phyloP scores from a whole-genome alignment of 1,140 invertebrate species.

The Drosophila kanapiae region DNA sequence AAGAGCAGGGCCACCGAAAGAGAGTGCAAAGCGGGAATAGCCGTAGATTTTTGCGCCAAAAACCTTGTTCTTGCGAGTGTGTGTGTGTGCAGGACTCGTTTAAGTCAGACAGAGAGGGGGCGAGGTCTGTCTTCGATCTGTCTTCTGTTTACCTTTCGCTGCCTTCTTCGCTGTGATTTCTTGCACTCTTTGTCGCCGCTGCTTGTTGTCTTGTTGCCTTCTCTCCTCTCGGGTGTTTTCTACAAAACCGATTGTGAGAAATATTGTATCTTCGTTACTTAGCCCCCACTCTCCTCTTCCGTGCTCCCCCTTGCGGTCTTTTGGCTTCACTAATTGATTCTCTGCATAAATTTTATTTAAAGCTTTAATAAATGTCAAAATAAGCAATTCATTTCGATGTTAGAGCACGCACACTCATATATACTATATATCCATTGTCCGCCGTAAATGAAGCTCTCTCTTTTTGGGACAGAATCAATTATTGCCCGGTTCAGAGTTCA shows the following conservation, averaged over 20 bases:
- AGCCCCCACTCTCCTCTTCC: conserved; percentile 16
- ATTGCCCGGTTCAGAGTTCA: conserved; percentile 82
- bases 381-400: conserved; percentile 85
- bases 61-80: conserved; percentile 39
- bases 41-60: conserved; percentile 73
- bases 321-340: conserved; percentile 77
- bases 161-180: conserved; percentile 70
- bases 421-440: conserved; percentile 28
- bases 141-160: conserved; percentile 59
- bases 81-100: conserved; percentile 68
- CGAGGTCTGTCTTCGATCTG: conserved; percentile 14
- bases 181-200: conserved; percentile 67
- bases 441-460: conserved; percentile 75
- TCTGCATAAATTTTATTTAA: conserved; percentile 85
- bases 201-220: conserved; percentile 73
- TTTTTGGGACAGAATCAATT: conserved; percentile 70
- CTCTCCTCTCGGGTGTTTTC: conserved; percentile 47
- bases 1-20: conserved; percentile 65
- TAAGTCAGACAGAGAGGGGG: conserved; percentile 39
- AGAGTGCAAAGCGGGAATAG: conserved; percentile 59
- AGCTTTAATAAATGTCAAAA: conserved; percentile 85
- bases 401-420: conserved; percentile 65
- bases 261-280: conserved; percentile 70
- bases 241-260: conserved; percentile 77
- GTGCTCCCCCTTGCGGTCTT: conserved; percentile 25